phyloP scores from a whole-genome alignment of 2,113 vertebrate species.

The Periophthalmus modestus region DNA sequence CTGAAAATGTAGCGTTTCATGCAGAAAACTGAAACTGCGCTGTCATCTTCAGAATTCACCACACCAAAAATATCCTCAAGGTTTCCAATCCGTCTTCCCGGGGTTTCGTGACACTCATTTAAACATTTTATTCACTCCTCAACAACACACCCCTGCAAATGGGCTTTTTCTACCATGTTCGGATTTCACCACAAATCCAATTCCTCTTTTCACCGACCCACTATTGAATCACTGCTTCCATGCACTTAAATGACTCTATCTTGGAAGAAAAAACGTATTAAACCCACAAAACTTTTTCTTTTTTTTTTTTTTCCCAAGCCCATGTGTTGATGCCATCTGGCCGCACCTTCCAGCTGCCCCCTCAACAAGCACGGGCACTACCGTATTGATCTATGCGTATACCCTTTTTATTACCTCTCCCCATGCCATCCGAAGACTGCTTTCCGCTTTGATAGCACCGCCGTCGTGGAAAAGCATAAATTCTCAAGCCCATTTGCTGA shows the following conservation, averaged over 20 bases:
- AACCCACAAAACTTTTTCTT: constrained; percentile 63
- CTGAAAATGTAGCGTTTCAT: too few relatives aligned
- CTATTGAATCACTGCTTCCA: constrained; percentile 23
- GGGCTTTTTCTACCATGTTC: neutral
- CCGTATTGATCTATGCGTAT: constrained; percentile 67
- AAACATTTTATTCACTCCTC: neutral
- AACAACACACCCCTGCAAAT: neutral
- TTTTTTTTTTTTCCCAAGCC: constrained; percentile 55
- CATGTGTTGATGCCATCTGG: constrained; percentile 50
- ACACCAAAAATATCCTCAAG: neutral
- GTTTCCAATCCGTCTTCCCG: neutral
- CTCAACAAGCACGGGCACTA: constrained; percentile 56
- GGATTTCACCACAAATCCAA: neutral
- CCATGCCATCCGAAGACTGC: constrained; percentile 56
- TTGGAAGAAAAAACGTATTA: constrained; percentile 59
- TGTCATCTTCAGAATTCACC: too few relatives aligned
- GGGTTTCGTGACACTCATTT: neutral
- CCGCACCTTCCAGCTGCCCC: constrained; percentile 56
- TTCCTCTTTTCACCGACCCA: neutral
- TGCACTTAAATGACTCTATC: constrained; percentile 44
- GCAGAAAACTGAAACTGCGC: too few relatives aligned
- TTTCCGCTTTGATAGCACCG: constrained; percentile 59
- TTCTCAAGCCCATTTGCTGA: constrained; percentile 68
- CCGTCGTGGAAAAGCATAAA: constrained; percentile 57
- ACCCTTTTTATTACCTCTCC: constrained; percentile 65